These are phyloP conservation scores for Gandaritis pyraliata DNA, from an alignment of 2,888 invertebrate species.

Conservation along the genomic window DNA sequence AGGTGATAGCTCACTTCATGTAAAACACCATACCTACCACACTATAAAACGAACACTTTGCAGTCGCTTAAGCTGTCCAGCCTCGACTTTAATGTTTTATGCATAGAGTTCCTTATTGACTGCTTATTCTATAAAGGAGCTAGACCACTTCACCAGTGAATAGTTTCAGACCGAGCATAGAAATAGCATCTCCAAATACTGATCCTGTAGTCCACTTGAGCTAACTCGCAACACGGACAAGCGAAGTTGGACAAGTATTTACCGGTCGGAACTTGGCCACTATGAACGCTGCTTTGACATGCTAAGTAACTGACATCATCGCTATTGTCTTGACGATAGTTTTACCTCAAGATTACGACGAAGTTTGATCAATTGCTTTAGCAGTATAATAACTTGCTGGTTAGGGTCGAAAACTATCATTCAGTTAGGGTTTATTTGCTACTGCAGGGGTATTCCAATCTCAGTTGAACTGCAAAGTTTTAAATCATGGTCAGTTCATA, in stretches of 20 bases:
- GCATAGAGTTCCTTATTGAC: slow-evolving; percentile 8
- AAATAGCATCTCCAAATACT: slow-evolving; percentile 5
- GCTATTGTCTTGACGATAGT: neutral
- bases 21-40: neutral
- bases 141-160: slow-evolving; percentile 8
- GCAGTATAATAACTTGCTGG: neutral
- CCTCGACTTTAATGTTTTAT: slow-evolving; percentile 1
- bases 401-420: neutral
- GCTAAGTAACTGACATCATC: slow-evolving; percentile 18
- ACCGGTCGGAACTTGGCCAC: slow-evolving; percentile 14
- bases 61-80: neutral
- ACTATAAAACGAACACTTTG: neutral
- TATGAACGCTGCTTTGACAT: slow-evolving; percentile 11
- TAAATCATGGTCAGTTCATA: too few species aligned
- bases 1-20: neutral
- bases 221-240: slow-evolving; percentile 2
- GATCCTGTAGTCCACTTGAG: slow-evolving; percentile 10
- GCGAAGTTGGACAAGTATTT: slow-evolving; percentile 6
- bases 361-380: slow-evolving; percentile 15
- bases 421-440: neutral
- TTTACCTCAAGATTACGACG: slow-evolving; percentile 7
- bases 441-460: too few species aligned
- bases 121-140: slow-evolving; percentile 4
- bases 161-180: neutral
- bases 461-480: too few species aligned